Evolutionary conservation across 2,113 vertebrate species (phyloP), one percentile per base, ranked within the genome.

Genomic region (Numida meleagris): DNA sequence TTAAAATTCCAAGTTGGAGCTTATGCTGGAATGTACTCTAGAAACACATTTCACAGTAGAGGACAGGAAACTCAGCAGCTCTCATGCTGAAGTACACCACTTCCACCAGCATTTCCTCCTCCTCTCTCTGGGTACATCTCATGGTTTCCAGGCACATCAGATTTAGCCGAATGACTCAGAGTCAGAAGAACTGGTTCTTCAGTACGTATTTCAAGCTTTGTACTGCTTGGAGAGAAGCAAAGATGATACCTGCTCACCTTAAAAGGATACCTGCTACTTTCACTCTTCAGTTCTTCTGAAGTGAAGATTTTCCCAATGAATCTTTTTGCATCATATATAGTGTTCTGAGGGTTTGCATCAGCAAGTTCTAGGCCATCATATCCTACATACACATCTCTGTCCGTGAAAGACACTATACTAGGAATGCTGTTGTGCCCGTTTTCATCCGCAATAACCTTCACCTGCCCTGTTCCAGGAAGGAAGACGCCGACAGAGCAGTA

Each of bases 401-500:
- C 55, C 1, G 98, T 99, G 96, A 99, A 99, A 4, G 99, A 98
- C 34, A 99, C 99, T 43, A 98, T 97, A 38, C 99, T 99, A 4
- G 99, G 99, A 89, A 99, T 98, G 97, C 98, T 99, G 94, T 89
- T 98, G 86, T 98, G 98, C 14, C 99, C 99, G 4, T 97, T 96
- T 81, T 98, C 98, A 48, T 99, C 99, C 3, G 90, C 95, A 8
- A 99, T 98, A 66, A 99, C 99, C 95, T 98, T 98, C 84, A 99
- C 98, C 5, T 98, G 97, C 38, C 99, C 99, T 3, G 98, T 98
- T 9, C 99, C 99, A 5, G 99, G 97, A 83, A 98, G 99, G 96
- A 99, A 99, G 19, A 99, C 99, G 0, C 98, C 99, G 1, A 99
- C 99, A 0, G 99, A 99, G 96, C 99, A 99, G 94, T 99, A 99